phyloP scores from a whole-genome alignment of 2,113 vertebrate species.

The Tragelaphus buxtoni region DNA sequence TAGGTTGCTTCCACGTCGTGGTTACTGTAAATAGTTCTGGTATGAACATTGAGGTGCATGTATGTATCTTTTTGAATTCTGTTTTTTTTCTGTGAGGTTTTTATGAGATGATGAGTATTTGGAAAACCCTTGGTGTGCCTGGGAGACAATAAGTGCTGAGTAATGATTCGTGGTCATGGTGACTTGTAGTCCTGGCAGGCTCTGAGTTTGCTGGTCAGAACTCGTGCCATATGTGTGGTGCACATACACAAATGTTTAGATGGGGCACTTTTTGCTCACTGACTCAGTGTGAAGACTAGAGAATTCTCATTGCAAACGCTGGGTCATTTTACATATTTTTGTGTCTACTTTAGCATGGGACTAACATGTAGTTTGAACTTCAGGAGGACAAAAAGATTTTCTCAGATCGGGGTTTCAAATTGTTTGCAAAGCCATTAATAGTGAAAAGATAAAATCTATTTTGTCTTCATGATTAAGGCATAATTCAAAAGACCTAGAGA shows the following conservation, averaged over 20 bases:
- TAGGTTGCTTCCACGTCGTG: background rate
- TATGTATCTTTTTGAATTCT: background rate
- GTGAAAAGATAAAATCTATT: background rate
- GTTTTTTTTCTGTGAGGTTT: background rate
- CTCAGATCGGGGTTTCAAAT: background rate
- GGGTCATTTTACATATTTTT: background rate
- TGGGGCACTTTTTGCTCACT: background rate
- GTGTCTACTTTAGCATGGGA: background rate
- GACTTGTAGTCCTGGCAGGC: background rate
- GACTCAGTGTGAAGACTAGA: background rate
- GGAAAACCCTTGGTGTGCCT: background rate
- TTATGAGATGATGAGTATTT: background rate
- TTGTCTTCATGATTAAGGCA: background rate
- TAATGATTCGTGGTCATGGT: background rate
- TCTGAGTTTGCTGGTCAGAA: background rate
- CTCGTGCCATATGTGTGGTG: rapidly evolving
- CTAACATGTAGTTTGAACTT: background rate
- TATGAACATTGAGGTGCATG: background rate
- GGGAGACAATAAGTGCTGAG: background rate
- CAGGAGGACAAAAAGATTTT: background rate
- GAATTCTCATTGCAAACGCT: background rate
- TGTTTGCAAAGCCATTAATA: background rate
- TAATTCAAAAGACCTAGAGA: background rate
- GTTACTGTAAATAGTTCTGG: background rate
- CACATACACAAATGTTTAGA: rapidly evolving